These are phyloP conservation scores for Pseudorasbora parva DNA, from an alignment of 2,113 vertebrate genomes.

Conservation along the genomic window DNA sequence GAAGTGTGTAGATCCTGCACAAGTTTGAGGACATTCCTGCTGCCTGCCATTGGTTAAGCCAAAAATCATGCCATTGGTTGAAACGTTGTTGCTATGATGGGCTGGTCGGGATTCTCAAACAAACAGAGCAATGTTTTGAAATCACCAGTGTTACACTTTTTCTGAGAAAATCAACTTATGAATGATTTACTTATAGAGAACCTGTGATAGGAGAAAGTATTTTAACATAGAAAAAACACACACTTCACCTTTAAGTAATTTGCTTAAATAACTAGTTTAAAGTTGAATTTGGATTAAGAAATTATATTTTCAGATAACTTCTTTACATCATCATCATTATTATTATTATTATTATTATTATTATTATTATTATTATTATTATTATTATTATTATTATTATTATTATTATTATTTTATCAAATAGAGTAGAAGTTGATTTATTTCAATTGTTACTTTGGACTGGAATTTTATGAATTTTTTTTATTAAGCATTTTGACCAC, in stretches of 20 bases:
- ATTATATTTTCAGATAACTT: not conserved
- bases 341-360: too few relatives aligned
- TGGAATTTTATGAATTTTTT: too few relatives aligned
- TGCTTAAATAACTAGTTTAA: not conserved
- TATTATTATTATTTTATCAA: too few relatives aligned
- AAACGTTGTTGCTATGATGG: not conserved
- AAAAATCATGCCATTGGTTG: not conserved
- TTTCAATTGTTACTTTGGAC: too few relatives aligned
- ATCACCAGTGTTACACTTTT: not conserved
- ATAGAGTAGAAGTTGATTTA: too few relatives aligned
- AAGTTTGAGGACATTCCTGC: not conserved
- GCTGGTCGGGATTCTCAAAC: not conserved
- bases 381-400: too few relatives aligned
- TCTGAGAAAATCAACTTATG: not conserved
- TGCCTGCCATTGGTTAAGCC: not conserved
- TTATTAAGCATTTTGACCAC: too few relatives aligned
- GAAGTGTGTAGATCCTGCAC: not conserved
- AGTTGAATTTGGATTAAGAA: too few relatives aligned
- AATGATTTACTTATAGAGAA: constrained; percentile 9
- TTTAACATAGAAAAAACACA: not conserved
- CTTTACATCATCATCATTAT: not conserved
- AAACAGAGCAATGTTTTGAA: constrained; percentile 16
- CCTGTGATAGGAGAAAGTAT: not conserved
- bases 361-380: too few relatives aligned
- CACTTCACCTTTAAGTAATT: not conserved